Percentiles rank a stretch among this genome's conserved stretches.
Conservation (phyloP, 1,140 invertebrate genomes). For the Tetragnatha versicolor region DNA sequence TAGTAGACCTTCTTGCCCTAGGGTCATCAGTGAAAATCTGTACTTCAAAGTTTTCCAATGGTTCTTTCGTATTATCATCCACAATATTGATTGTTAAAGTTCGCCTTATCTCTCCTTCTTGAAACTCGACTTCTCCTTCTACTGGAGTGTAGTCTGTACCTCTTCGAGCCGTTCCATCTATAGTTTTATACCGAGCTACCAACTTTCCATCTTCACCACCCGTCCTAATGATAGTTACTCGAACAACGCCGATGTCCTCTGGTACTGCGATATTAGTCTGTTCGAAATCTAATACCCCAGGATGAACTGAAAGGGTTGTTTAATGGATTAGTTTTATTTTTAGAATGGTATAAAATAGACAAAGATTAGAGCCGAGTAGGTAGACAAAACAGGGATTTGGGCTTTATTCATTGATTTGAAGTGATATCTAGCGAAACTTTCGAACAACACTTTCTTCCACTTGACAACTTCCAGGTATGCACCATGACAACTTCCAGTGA, state of each 20-base stretch:
- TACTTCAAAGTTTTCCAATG: not conserved
- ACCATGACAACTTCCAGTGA: too few species aligned
- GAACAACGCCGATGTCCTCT: conserved; percentile 69
- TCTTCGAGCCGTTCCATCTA: conserved; percentile 69
- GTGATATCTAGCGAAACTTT: too few species aligned
- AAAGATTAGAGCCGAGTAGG: too few species aligned
- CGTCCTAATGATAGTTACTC: conserved; percentile 67
- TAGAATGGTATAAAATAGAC: too few species aligned
- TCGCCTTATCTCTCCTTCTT: conserved; percentile 68
- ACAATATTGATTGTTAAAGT: conserved; percentile 70
- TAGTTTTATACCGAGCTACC: conserved; percentile 69
- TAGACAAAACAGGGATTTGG: too few species aligned
- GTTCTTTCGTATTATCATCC: conserved; percentile 64
- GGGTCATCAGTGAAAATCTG: not conserved
- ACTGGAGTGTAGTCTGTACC: conserved; percentile 69
- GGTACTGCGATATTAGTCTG: conserved; percentile 67
- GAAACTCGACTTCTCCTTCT: conserved; percentile 68
- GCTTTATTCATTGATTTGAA: too few species aligned
- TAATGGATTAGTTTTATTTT: too few species aligned
- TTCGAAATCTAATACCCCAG: not conserved
- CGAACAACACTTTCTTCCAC: too few species aligned
- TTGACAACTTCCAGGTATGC: too few species aligned
- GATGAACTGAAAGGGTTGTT: not conserved
- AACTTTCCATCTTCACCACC: conserved; percentile 71
- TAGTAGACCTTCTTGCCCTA: not conserved